These are phyloP conservation scores for Ciconia boyciana DNA, from an alignment of 2,113 vertebrate species.

Conservation along the genomic window DNA sequence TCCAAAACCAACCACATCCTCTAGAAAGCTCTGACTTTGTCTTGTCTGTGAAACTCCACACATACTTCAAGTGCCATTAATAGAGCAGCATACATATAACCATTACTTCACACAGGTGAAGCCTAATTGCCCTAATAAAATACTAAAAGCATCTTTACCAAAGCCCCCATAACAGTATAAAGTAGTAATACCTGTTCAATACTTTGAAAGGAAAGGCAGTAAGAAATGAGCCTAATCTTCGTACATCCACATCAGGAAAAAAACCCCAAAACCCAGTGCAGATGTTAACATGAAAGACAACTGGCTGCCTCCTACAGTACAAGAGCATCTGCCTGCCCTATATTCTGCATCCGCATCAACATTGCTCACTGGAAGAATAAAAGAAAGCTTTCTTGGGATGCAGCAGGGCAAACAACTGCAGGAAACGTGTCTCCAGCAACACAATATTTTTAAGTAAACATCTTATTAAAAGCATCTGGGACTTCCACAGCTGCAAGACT, in stretches of 20 bases:
- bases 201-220: background rate
- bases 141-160: background rate
- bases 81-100: background rate
- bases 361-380: background rate
- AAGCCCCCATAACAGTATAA: background rate
- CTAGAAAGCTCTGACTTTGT: background rate
- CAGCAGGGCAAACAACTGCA: background rate
- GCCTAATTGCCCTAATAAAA: background rate
- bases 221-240: background rate
- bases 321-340: background rate
- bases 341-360: background rate
- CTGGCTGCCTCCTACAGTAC: background rate
- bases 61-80: background rate
- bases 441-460: background rate
- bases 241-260: background rate
- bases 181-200: background rate
- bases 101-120: background rate
- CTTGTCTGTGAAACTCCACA: background rate
- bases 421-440: background rate
- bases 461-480: background rate
- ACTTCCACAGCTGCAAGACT: background rate
- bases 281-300: background rate
- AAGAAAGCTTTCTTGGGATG: background rate
- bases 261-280: background rate
- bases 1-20: background rate